Base-by-base conservation (phyloP, 2,888 invertebrate species). In the Tachina lurida region DNA sequence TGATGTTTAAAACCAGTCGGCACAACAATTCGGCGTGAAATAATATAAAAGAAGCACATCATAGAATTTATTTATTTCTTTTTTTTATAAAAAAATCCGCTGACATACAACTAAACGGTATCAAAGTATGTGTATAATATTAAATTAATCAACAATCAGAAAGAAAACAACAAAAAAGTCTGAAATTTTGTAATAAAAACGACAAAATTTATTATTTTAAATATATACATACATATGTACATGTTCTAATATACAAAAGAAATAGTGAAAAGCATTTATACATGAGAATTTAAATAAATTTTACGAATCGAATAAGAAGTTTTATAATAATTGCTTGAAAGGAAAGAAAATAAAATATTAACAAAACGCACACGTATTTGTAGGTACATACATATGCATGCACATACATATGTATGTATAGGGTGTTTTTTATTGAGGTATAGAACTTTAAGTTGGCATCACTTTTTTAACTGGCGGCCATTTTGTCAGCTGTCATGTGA, bases 1-100 rank as follows among this genome's bases (percentile, higher is more conserved):
- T 86, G 77, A 60, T 87, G 82, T 86, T 84, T 78, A 70, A 81
- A 75, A 86, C 83, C 86, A 84, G 84, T 86, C 79, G 83, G 82
- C 62, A 74, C 67, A 85, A 71, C 67, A 87, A 77, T 79, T 80
- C 62, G 45, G 60, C 58, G 70, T 62, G 22, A 63, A 68, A 56
- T 67, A 76, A 73, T 58, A 62, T 62, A 10, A 49, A 52, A 68
- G 73, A 65, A 79, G 62, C 71, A 62, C 71, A 49, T 56, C 13
- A 60, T 56, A 56, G 58, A 84, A 80, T 82, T 68, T 68, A 81
- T 74, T 77, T 81, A 45, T 67, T 75, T 70, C 54, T 67, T 76
- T 73, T 63, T 84, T 56, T 58, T 76, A 56, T 68, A 79, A 62
- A 77, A 63, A 76, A 71, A 76, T 75, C 45, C 68, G 75, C 75